phyloP scores from a whole-genome alignment of 2,797 vertebrate species.

The Enteromius mattozi region DNA sequence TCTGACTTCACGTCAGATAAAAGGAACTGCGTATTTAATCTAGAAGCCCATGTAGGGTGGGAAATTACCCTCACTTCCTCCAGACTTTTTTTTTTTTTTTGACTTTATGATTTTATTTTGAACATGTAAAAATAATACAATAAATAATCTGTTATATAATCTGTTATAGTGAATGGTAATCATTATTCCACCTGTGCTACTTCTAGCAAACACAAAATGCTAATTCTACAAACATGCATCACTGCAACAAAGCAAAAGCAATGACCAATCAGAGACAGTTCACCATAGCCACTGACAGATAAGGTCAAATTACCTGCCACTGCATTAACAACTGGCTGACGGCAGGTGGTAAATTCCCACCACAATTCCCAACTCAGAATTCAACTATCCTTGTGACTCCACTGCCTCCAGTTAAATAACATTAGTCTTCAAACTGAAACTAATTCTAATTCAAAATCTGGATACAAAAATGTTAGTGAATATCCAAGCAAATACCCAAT shows the following conservation, averaged over 20 bases:
- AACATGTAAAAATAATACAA: background rate
- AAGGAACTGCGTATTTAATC: background rate
- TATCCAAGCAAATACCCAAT: background rate
- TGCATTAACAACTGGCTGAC: background rate
- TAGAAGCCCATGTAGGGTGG: background rate
- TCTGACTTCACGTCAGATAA: background rate
- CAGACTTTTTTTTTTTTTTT: background rate
- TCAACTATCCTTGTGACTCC: background rate
- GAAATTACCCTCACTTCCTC: background rate
- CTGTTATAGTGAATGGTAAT: background rate
- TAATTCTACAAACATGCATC: background rate
- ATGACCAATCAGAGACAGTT: background rate
- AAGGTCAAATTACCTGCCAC: background rate
- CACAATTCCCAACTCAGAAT: background rate
- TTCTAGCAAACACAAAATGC: background rate
- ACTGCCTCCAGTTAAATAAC: background rate
- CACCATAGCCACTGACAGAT: background rate
- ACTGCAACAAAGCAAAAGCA: background rate
- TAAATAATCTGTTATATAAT: background rate
- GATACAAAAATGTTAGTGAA: background rate
- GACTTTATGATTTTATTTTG: background rate
- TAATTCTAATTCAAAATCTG: background rate
- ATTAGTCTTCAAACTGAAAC: background rate
- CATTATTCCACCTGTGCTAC: no score
- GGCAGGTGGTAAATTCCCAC: constrained; percentile 25